Base-by-base conservation (phyloP, 1,140 invertebrate species). In the Heliconius eleuchia region DNA sequence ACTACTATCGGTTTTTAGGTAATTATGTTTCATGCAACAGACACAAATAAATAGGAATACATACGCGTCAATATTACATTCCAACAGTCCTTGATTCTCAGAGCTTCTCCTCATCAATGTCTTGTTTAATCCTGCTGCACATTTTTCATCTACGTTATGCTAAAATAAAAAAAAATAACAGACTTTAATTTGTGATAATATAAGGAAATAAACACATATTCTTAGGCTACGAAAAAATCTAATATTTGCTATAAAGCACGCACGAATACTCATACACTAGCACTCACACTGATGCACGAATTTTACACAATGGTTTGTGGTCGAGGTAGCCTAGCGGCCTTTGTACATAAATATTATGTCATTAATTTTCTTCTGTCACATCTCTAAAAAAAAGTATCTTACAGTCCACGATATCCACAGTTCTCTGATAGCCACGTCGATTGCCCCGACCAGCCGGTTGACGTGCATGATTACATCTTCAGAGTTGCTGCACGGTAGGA, bases 1-100 rank as follows among this genome's bases (percentile, higher is more conserved):
- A 0, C 7, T 7, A 6, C 34, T 37, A 7, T 37, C 34, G 34
- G 34, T 7, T 37, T 0, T 37, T 37, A 37, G 34, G 6, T 37
- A 37, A 37, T 37, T 37, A 37, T 37, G 34, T 37, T 37, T 37
- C 1, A 37, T 7, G 34, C 5, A 37, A 37, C 5, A 37, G 6
- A 6, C 34, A 7, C 18, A 19, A 30, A 66, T 66, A 30, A 66
- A 9, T 18, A 27, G 23, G 19, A 19, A 11, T 66, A 66, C 90
- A 89, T 94, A 96, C 96, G 95, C 95, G 92, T 98, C 97, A 78
- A 98, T 97, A 89, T 98, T 98, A 86, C 96, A 97, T 91, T 98
- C 97, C 71, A 98, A 87, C 72, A 97, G 92, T 3, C 96, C 96
- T 71, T 94, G 95, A 82, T 95, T 95, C 78, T 95, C 95, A 8